Percentiles rank a stretch among this genome's conserved stretches.
Evolutionary conservation across 2,113 vertebrate species (phyloP).

Genomic region (Hemiscyllium ocellatum): DNA sequence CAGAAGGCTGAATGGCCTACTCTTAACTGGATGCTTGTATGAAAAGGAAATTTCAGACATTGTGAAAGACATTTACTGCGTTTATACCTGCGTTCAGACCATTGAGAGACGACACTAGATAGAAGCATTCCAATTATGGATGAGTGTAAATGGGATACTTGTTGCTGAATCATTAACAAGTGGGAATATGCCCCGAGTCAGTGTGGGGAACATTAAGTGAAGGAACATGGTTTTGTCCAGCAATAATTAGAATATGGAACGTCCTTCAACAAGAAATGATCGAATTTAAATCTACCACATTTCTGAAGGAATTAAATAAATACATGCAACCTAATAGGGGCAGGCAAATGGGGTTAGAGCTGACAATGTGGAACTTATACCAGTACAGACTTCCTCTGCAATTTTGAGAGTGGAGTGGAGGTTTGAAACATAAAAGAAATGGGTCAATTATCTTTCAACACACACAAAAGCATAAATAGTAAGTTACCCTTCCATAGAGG

Average conservation of each 20-base stretch:
- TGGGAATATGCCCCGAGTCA: neutral
- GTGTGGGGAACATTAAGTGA: neutral
- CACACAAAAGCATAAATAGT: neutral
- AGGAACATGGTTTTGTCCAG: too few relatives aligned
- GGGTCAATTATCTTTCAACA: neutral
- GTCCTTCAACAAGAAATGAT: neutral
- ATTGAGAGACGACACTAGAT: neutral
- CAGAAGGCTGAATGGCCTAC: too few relatives aligned
- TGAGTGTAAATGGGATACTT: neutral
- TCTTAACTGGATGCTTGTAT: too few relatives aligned
- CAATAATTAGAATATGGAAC: too few relatives aligned
- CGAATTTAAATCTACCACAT: neutral
- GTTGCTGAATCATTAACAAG: neutral
- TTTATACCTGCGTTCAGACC: neutral
- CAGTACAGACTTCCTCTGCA: neutral
- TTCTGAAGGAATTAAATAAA: neutral
- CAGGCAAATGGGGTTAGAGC: neutral
- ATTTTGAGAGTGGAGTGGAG: neutral
- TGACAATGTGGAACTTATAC: neutral
- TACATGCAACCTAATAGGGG: neutral
- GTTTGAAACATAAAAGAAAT: neutral
- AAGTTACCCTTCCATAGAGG: slow-evolving; percentile 78
- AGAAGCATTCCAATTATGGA: neutral
- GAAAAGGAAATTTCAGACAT: neutral
- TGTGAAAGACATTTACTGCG: neutral